Base-by-base conservation (phyloP, 2,113 vertebrate species). In the Callionymus lyra region DNA sequence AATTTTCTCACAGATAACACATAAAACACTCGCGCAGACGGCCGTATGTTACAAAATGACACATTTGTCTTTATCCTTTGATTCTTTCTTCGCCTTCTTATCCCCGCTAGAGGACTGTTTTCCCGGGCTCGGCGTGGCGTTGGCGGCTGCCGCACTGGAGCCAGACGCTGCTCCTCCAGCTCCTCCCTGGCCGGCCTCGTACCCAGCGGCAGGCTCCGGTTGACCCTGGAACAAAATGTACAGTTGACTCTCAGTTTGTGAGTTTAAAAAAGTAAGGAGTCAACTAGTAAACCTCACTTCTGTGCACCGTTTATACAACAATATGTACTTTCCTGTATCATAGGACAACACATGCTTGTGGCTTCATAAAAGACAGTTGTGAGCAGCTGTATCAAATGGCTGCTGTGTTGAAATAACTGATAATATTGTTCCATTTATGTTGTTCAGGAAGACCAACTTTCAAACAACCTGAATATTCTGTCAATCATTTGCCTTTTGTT, bases 61-160 rank as follows among this genome's bases (percentile, higher is more conserved):
- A 74, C 95, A 98, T 80, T 88, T 94, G 52, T 91, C 91, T 85
- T 98, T 90, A 52, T 92, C 90, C 75, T 88, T 84, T 69, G 67
- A 81, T 77, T 84, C 91, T 83, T 86, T 98, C 90, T 95, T 97
- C 47, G 88, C 72, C 72, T 98, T 98, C 60, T 91, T 90, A 44
- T 97, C 95, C 4, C 60, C 84, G 13, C 77, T 78, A 10, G 72
- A 84, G 43, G 88, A 73, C 65, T 90, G 91, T 80, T 88, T 92
- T 47, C 86, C 81, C 2, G 89, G 89, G 80, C 91, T 91, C 51
- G 87, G 73, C 12, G 82, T 74, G 32, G 83, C 68, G 2, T 58
- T 40, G 0, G 56, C 56, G 2, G 56, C 46, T 9, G 85, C 50
- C 53, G 77, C 62, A 65, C 74, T 74, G 3, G 57, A 65, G 1